Conservation (phyloP, 30 jellyfish, hydroid and myxozoan genomes). For the Aurelia aurita region DNA sequence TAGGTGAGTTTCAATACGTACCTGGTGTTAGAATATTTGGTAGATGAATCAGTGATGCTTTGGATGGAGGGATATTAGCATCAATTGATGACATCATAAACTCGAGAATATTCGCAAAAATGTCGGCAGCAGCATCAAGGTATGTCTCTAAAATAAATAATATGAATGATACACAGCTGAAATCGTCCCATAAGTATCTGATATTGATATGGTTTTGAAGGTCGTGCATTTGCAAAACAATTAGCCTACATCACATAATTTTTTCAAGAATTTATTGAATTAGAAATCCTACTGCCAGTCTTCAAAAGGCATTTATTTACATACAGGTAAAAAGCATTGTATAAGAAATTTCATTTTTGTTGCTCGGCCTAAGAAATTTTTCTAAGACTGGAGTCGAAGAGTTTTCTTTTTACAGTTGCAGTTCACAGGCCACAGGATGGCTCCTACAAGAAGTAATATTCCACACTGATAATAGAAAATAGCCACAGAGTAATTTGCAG, state of each 20-base stretch:
- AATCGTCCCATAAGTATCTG: too few species aligned
- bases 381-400: too few species aligned
- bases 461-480: background rate
- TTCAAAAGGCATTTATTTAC: too few species aligned
- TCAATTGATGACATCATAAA: slow-evolving; percentile 62
- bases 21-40: slow-evolving; percentile 78
- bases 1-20: background rate
- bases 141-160: background rate
- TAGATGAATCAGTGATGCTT: slow-evolving; percentile 26
- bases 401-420: background rate
- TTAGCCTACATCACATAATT: too few species aligned
- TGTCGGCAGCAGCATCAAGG: background rate
- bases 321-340: too few species aligned
- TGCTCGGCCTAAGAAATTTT: too few species aligned
- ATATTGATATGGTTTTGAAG: too few species aligned
- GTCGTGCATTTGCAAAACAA: too few species aligned
- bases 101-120: slow-evolving; percentile 42
- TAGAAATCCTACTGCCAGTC: too few species aligned
- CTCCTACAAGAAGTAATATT: background rate
- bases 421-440: background rate
- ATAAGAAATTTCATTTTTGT: too few species aligned
- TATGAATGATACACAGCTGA: too few species aligned
- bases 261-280: too few species aligned
- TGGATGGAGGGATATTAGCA: slow-evolving; percentile 34
- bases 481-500: background rate